Percentiles rank a stretch among this genome's conserved stretches.
Evolutionary conservation across 2,113 vertebrate genomes (phyloP).

Genomic region (Oncorhynchus kisutch): DNA sequence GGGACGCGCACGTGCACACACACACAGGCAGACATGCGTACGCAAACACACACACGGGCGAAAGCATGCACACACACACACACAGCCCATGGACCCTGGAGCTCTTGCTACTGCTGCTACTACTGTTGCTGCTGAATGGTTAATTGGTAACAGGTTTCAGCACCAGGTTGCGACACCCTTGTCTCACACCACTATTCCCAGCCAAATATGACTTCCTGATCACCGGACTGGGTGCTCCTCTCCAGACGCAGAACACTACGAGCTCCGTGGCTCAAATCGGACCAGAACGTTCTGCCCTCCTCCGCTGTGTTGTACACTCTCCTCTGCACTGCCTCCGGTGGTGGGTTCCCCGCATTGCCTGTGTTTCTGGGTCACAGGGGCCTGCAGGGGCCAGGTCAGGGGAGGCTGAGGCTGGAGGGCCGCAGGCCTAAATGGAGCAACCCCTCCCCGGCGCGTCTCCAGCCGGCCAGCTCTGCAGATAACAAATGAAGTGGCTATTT

Average conservation of each 20-base stretch:
- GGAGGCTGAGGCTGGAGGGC: slow-evolving; percentile 56
- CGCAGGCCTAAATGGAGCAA: slow-evolving; percentile 65
- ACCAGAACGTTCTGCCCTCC: slow-evolving; percentile 36
- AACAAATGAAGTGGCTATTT: slow-evolving; percentile 77
- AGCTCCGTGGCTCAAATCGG: slow-evolving; percentile 12
- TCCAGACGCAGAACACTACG: slow-evolving; percentile 6
- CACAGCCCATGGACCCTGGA: background rate
- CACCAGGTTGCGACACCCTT: no score
- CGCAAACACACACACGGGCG: no score
- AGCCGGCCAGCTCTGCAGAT: slow-evolving; percentile 49
- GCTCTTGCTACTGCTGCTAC: slow-evolving; percentile 43
- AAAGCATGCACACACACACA: no score
- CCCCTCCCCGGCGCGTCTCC: slow-evolving; percentile 41
- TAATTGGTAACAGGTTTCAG: no score
- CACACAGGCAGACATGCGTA: slow-evolving; percentile 21
- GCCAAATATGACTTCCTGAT: no score
- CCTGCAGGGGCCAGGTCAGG: slow-evolving; percentile 23
- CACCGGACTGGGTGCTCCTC: no score
- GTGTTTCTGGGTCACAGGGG: slow-evolving; percentile 65
- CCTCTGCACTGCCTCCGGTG: slow-evolving; percentile 51
- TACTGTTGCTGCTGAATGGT: slow-evolving; percentile 2
- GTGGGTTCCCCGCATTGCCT: slow-evolving; percentile 46
- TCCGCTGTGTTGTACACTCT: slow-evolving; percentile 16
- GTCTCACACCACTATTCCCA: no score
- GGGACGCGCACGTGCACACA: slow-evolving; percentile 18